Percentiles rank a stretch among this genome's conserved stretches.
These are phyloP conservation scores for Otus sunia DNA, from an alignment of 2,113 vertebrate species.

Conservation along the genomic window DNA sequence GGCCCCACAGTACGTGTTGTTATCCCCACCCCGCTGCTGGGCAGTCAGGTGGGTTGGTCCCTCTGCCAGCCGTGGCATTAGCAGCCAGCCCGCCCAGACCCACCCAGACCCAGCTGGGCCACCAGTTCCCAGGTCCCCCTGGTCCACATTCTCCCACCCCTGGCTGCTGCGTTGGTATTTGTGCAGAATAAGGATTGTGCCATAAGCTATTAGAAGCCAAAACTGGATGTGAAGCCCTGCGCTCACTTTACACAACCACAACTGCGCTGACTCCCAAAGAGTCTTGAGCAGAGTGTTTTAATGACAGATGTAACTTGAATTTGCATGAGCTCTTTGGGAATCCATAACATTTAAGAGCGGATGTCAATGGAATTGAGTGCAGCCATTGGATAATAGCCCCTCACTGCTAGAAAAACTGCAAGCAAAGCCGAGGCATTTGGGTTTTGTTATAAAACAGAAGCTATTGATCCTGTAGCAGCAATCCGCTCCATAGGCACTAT, in stretches of 20 bases:
- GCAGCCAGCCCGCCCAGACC: neutral
- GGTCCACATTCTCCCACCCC: rapidly evolving
- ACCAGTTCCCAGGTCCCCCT: rapidly evolving
- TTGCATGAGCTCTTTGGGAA: neutral
- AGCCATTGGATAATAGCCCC: neutral
- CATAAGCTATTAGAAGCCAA: neutral
- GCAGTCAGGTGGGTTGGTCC: neutral
- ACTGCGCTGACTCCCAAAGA: neutral
- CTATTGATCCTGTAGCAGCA: slow-evolving; percentile 1
- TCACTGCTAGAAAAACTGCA: neutral
- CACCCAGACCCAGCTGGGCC: rapidly evolving
- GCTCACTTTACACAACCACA: rapidly evolving
- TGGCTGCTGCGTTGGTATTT: rapidly evolving
- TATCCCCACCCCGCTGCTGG: neutral
- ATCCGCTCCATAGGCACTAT: neutral
- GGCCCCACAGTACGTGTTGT: rapidly evolving
- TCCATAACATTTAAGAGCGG: neutral
- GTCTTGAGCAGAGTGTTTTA: neutral
- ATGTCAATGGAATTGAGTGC: neutral
- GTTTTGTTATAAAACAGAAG: neutral
- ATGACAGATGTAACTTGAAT: neutral
- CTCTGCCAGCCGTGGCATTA: neutral
- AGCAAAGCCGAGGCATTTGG: neutral
- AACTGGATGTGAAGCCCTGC: rapidly evolving
- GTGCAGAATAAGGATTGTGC: rapidly evolving